Percentiles rank a stretch among this genome's conserved stretches.
phyloP scores from a whole-genome alignment of 2,888 invertebrate genomes.

The Spisula subtruncata region DNA sequence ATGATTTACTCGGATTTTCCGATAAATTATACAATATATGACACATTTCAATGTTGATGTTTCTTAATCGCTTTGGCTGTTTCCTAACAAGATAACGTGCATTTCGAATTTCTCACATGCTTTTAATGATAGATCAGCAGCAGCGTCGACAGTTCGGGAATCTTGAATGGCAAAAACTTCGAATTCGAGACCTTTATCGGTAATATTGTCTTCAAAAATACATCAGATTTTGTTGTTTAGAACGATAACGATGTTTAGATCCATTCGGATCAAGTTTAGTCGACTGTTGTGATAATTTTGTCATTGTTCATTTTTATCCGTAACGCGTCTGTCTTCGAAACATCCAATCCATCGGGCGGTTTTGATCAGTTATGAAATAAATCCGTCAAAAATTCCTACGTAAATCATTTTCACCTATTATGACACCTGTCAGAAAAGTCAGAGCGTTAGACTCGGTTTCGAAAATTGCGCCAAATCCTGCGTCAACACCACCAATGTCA shows the following conservation, averaged over 20 bases:
- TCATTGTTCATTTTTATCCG: background rate
- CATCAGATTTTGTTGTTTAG: background rate
- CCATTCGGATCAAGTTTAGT: background rate
- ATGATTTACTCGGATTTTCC: background rate
- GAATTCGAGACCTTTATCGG: background rate
- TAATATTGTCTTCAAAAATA: constrained; percentile 9
- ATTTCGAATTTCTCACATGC: constrained; percentile 17
- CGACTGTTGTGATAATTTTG: background rate
- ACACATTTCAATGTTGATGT: constrained; percentile 17
- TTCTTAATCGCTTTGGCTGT: background rate
- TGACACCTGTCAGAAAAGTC: constrained; percentile 46
- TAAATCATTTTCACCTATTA: constrained; percentile 39
- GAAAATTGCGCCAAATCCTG: constrained; percentile 63
- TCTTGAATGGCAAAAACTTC: background rate
- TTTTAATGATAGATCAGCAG: background rate
- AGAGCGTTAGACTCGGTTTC: constrained; percentile 33
- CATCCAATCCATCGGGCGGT: background rate
- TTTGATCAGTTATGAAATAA: constrained; percentile 41
- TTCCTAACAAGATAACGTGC: constrained; percentile 13
- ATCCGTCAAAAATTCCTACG: constrained; percentile 27
- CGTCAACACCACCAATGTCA: constrained; percentile 68
- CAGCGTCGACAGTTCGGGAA: background rate
- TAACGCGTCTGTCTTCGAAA: background rate
- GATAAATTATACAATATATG: constrained; percentile 13
- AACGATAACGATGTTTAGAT: background rate